phyloP scores from a whole-genome alignment of 2,888 invertebrate genomes.

The Eupithecia vulgata region DNA sequence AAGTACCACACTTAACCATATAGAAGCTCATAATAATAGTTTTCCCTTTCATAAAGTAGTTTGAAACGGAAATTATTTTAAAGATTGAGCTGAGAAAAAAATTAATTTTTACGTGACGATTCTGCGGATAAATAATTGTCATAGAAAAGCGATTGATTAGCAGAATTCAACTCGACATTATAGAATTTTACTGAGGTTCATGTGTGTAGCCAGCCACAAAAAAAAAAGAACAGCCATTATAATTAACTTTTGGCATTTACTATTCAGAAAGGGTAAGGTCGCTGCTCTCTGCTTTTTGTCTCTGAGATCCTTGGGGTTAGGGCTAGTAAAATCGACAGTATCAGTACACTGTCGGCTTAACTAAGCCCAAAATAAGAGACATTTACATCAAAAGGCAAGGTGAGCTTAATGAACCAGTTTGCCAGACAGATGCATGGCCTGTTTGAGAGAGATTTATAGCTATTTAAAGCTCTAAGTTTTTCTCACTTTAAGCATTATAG shows the following conservation, averaged over 20 bases:
- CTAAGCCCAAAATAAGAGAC: slow-evolving; percentile 17
- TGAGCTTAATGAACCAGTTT: slow-evolving; percentile 2
- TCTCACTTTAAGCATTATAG: neutral
- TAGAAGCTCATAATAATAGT: no score
- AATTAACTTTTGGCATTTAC: neutral
- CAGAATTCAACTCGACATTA: neutral
- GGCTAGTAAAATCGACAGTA: neutral
- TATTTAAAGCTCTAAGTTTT: neutral
- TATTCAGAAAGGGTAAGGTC: neutral
- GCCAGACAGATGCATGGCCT: neutral
- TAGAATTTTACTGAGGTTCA: neutral
- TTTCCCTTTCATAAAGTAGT: no score
- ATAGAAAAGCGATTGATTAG: no score
- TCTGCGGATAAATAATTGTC: no score
- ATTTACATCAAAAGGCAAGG: slow-evolving; percentile 18
- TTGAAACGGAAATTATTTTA: neutral
- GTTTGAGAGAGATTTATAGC: neutral
- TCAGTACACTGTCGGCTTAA: slow-evolving; percentile 14
- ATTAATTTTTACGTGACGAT: no score
- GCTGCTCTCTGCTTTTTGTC: neutral
- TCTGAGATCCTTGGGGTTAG: neutral
- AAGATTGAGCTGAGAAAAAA: no score
- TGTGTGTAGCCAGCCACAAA: neutral
- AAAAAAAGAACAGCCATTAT: neutral
- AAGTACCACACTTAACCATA: no score